Evolutionary conservation across 1,140 invertebrate genomes (phyloP).

Genomic region (Acyrthosiphon pisum): DNA sequence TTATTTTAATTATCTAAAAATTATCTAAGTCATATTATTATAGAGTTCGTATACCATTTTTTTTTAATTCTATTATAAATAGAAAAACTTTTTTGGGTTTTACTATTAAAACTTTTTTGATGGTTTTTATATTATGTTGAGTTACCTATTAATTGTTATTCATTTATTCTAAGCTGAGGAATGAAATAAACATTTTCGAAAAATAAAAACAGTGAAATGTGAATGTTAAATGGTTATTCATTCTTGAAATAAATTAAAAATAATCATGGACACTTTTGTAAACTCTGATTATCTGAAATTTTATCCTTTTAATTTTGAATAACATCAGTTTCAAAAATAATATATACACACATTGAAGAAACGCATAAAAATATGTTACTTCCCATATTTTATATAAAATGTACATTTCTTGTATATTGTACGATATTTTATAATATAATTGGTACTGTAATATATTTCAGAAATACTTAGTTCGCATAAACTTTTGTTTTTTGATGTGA

Average conservation of each 20-base stretch:
- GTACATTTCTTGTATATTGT: not conserved
- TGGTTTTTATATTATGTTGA: not conserved
- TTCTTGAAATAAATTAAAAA: not conserved
- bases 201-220: not conserved
- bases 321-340: not conserved
- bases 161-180: not conserved
- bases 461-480: not conserved
- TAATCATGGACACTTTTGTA: not conserved
- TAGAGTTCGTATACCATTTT: not conserved
- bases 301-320: not conserved
- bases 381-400: not conserved
- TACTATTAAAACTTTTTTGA: not conserved
- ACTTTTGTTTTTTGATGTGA: not conserved
- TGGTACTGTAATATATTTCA: not conserved
- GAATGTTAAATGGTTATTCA: not conserved
- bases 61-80: not conserved
- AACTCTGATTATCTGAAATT: not conserved
- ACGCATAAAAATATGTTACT: not conserved
- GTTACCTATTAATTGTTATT: slow-evolving; percentile 22
- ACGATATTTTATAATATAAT: not conserved
- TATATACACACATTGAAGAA: not conserved
- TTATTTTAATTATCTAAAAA: not conserved
- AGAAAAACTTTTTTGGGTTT: slow-evolving; percentile 39
- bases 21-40: not conserved
- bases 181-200: not conserved